phyloP scores from a whole-genome alignment of 2,888 invertebrate genomes.

The Neoascia interrupta region DNA sequence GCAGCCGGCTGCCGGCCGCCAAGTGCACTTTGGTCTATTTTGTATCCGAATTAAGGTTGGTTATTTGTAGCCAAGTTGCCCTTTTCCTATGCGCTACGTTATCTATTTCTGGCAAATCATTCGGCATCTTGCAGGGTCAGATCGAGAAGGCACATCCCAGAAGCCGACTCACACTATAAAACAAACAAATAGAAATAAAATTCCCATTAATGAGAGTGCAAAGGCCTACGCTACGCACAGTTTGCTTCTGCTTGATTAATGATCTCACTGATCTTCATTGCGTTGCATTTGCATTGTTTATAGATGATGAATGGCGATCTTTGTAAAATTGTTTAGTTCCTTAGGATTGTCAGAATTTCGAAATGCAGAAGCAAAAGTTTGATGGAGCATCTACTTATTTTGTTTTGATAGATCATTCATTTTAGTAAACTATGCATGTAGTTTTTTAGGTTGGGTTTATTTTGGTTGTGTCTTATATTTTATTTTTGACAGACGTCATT shows the following conservation, averaged over 20 bases:
- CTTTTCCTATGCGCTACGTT: slow-evolving; percentile 14
- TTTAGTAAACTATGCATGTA: no score
- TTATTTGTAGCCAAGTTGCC: slow-evolving; percentile 52
- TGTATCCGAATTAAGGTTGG: slow-evolving; percentile 37
- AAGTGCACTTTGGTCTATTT: slow-evolving; percentile 24
- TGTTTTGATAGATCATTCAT: no score
- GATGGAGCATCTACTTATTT: no score
- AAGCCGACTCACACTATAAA: slow-evolving; percentile 28
- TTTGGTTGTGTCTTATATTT: no score
- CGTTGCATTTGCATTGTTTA: slow-evolving; percentile 18
- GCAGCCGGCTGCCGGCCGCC: background rate
- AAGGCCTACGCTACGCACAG: slow-evolving; percentile 45
- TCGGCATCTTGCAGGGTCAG: slow-evolving; percentile 55
- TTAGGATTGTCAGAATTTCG: no score
- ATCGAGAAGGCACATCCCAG: slow-evolving; percentile 17
- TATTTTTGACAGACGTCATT: slow-evolving; percentile 20
- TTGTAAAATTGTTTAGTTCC: no score
- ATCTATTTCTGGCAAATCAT: slow-evolving; percentile 45
- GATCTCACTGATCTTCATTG: slow-evolving; percentile 40
- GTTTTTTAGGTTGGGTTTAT: no score
- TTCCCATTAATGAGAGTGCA: slow-evolving; percentile 53
- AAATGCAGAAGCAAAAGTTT: no score
- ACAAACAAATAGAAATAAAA: slow-evolving; percentile 50
- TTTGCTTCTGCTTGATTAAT: slow-evolving; percentile 31
- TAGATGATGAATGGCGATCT: slow-evolving; percentile 16